Conservation (phyloP, 2,888 invertebrate genomes). For the Caenorhabditis sp. region DNA sequence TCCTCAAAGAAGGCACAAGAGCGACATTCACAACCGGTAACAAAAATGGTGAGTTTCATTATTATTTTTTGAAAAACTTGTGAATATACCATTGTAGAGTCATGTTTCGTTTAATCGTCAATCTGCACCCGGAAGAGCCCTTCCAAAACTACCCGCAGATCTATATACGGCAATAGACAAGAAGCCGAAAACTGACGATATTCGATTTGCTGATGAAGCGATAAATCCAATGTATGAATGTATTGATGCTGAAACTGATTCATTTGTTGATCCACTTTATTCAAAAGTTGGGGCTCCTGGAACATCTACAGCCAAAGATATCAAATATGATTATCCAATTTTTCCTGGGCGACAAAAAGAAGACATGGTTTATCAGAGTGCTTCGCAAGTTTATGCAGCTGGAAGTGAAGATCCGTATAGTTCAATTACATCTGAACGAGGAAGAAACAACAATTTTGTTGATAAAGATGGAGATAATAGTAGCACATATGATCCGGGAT, state of each 20-base stretch:
- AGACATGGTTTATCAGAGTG: conserved; percentile 60
- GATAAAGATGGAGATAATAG: conserved; percentile 50
- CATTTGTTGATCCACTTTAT: conserved; percentile 62
- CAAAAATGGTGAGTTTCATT: conserved; percentile 24
- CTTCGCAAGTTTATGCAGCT: conserved; percentile 65
- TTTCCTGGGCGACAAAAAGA: conserved; percentile 46
- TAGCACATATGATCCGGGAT: conserved; percentile 62
- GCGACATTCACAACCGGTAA: conserved; percentile 43
- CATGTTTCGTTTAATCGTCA: conserved; percentile 27
- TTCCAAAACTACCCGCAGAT: conserved; percentile 52
- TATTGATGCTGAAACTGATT: conserved; percentile 63
- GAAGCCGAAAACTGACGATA: conserved; percentile 36
- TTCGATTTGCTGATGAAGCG: conserved; percentile 54
- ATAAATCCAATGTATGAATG: conserved; percentile 62
- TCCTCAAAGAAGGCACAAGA: conserved; percentile 26
- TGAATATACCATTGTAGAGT: conserved; percentile 16
- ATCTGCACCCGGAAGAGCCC: conserved; percentile 48
- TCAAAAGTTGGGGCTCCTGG: conserved; percentile 54
- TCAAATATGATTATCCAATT: conserved; percentile 61
- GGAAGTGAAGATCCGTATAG: conserved; percentile 67
- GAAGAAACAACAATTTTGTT: conserved; percentile 15
- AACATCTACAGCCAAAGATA: conserved; percentile 23
- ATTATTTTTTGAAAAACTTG: not conserved
- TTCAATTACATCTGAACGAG: conserved; percentile 62
- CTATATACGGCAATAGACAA: conserved; percentile 54